Percentiles rank a stretch among this genome's conserved stretches.
phyloP scores from a whole-genome alignment of 1,140 invertebrate species.

The Hetaerina americana region DNA sequence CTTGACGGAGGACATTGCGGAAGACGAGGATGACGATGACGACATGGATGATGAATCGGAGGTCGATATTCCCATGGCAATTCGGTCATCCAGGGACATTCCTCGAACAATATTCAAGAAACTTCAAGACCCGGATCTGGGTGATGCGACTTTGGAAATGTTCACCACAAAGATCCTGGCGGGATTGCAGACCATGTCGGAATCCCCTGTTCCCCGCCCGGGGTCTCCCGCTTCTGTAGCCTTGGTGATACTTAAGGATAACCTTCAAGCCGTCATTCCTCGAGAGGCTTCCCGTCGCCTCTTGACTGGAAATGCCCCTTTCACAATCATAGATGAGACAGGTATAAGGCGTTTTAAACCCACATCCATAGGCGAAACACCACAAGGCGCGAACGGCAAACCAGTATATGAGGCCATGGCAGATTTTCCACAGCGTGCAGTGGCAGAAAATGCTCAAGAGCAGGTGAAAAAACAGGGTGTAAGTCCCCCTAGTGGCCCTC shows the following conservation, averaged over 20 bases:
- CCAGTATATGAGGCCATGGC: too few species aligned
- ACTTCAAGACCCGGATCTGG: constrained; percentile 25
- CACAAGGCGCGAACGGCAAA: too few species aligned
- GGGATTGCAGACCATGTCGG: not conserved
- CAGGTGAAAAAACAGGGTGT: too few species aligned
- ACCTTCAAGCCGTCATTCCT: constrained; percentile 62
- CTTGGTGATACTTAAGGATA: constrained; percentile 59
- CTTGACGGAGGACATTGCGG: constrained; percentile 20
- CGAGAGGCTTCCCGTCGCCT: constrained; percentile 56
- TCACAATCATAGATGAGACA: constrained; percentile 60
- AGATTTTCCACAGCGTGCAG: too few species aligned
- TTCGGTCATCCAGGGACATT: constrained; percentile 46
- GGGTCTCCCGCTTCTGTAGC: constrained; percentile 27
- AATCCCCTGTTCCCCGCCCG: not conserved
- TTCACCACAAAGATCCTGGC: not conserved
- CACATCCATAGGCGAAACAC: not conserved
- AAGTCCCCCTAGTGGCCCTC: too few species aligned
- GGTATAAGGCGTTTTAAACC: constrained; percentile 26
- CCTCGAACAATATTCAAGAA: constrained; percentile 46
- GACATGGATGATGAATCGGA: constrained; percentile 1
- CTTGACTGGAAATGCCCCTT: constrained; percentile 57
- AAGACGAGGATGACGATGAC: constrained; percentile 15
- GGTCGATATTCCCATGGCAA: not conserved
- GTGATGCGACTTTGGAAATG: not conserved
- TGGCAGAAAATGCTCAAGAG: too few species aligned